Evolutionary conservation across 1,140 invertebrate genomes (phyloP).

Genomic region (Bombus soroeensis): DNA sequence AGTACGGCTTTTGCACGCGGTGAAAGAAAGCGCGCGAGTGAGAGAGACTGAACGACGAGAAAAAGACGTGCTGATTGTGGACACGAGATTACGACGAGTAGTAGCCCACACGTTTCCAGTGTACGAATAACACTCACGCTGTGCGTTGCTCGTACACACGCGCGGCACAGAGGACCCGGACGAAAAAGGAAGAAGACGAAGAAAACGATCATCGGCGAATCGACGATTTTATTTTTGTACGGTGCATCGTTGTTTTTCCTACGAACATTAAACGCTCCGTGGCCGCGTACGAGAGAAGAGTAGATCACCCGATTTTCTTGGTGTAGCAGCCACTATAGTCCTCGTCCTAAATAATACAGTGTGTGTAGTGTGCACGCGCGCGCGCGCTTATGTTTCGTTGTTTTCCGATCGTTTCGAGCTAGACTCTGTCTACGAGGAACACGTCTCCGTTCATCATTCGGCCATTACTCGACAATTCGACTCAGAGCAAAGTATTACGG

Average conservation of each 20-base stretch:
- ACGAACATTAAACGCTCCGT: conserved; percentile 5
- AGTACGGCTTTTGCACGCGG: conserved; percentile 38
- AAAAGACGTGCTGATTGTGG: conserved; percentile 34
- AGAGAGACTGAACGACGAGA: conserved; percentile 26
- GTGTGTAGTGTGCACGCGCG: conserved; percentile 48
- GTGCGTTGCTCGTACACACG: conserved; percentile 20
- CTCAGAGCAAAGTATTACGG: not conserved
- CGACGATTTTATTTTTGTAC: conserved; percentile 55
- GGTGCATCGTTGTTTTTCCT: conserved; percentile 56
- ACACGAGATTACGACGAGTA: conserved; percentile 39
- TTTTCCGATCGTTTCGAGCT: conserved; percentile 38
- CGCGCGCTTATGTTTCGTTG: conserved; percentile 47
- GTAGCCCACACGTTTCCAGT: conserved; percentile 53
- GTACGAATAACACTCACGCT: conserved; percentile 41
- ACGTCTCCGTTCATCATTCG: not conserved
- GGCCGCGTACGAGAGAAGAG: conserved; percentile 1
- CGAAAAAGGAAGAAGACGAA: conserved; percentile 27
- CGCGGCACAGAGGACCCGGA: conserved; percentile 14
- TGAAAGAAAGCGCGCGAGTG: conserved; percentile 50
- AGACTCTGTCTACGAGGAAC: conserved; percentile 5
- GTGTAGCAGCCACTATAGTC: conserved; percentile 5
- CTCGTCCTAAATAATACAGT: conserved; percentile 52
- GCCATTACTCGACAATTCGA: not conserved
- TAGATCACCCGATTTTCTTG: not conserved
- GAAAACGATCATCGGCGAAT: conserved; percentile 48